Percentiles rank a stretch among this genome's conserved stretches.
phyloP scores from a whole-genome alignment of 2,113 vertebrate genomes.

The Oncorhynchus keta region DNA sequence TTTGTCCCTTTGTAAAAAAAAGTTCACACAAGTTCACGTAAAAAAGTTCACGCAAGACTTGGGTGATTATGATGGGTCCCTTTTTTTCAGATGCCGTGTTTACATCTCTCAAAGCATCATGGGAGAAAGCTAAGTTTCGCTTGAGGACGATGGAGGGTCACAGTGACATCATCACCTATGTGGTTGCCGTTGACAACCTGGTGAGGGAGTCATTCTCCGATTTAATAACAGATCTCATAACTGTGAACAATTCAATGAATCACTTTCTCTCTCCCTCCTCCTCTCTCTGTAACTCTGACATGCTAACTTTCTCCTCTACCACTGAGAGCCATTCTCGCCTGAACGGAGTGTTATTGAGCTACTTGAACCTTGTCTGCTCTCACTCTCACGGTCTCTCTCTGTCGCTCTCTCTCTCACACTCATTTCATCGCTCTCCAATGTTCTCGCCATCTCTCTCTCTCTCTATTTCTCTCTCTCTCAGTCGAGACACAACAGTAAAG shows the following conservation, averaged over 20 bases:
- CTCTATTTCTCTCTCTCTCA: slow-evolving; percentile 32
- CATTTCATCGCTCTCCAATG: neutral
- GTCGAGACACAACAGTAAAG: slow-evolving; percentile 79
- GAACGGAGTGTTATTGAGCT: too few relatives aligned
- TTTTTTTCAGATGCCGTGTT: slow-evolving; percentile 59
- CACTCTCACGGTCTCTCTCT: too few relatives aligned
- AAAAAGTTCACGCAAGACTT: too few relatives aligned
- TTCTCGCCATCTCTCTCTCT: neutral
- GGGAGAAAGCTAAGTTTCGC: slow-evolving; percentile 75
- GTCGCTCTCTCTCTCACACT: too few relatives aligned
- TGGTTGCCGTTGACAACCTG: slow-evolving; percentile 74
- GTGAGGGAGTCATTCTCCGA: slow-evolving; percentile 48
- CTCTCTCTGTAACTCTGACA: too few relatives aligned
- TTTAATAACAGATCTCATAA: slow-evolving; percentile 53
- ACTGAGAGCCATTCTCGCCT: too few relatives aligned
- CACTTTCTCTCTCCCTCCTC: slow-evolving; percentile 31
- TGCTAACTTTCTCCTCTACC: too few relatives aligned
- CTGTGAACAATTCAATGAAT: slow-evolving; percentile 56
- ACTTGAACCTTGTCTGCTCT: too few relatives aligned
- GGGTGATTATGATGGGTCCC: too few relatives aligned
- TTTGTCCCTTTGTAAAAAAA: too few relatives aligned
- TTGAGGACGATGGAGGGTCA: slow-evolving; percentile 74
- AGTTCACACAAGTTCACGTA: too few relatives aligned
- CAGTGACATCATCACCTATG: slow-evolving; percentile 79
- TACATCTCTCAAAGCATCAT: slow-evolving; percentile 56